Evolutionary conservation across 2,113 vertebrate species (phyloP).

Genomic region (Sinocyclocheilus maitianheensis): DNA sequence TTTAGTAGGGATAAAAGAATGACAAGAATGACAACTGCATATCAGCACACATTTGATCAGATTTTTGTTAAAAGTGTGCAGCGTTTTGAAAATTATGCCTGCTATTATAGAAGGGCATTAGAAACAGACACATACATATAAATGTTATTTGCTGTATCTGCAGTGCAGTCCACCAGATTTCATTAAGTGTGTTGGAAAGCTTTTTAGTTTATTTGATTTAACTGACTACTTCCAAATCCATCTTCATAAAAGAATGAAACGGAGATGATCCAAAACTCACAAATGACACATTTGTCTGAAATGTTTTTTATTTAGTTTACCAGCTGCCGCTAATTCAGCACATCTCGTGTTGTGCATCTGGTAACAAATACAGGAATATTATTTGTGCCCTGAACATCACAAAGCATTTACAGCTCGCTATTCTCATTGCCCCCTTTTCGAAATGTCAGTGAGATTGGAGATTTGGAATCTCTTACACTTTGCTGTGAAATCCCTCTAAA

Average conservation of each 20-base stretch:
- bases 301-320: background rate
- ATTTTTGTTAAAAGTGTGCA: background rate
- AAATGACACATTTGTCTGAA: background rate
- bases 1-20: no score
- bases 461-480: background rate
- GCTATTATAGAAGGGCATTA: background rate
- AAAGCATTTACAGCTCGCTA: background rate
- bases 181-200: conserved; percentile 8
- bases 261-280: background rate
- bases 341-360: background rate
- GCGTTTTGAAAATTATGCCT: background rate
- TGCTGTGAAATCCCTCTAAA: background rate
- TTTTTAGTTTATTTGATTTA: background rate
- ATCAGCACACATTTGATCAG: background rate
- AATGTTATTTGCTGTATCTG: background rate
- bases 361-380: background rate
- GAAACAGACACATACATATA: background rate
- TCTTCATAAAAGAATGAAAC: background rate
- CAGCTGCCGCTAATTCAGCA: background rate
- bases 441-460: background rate
- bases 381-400: background rate
- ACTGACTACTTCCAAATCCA: background rate
- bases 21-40: background rate
- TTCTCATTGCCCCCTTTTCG: background rate
- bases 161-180: background rate